Base-by-base conservation (phyloP, 2,888 invertebrate genomes). In the Hoplodrina ambigua region DNA sequence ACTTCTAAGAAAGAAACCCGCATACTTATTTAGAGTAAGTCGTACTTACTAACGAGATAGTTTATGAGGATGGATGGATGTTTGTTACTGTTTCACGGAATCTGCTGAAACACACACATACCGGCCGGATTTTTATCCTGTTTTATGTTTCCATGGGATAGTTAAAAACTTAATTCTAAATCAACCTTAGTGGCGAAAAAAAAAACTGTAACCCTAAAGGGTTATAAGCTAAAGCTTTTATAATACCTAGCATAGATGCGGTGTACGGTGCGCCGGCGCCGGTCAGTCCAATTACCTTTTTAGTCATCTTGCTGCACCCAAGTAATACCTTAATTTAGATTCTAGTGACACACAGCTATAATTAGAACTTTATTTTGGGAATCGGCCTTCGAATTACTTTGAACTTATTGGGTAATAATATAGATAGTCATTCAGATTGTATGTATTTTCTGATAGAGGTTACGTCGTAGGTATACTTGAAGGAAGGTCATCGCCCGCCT, bases 201-300 rank as follows among this genome's bases (percentile, higher is more conserved):
- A n/a, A n/a, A n/a, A n/a, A n/a, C n/a, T n/a, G n/a, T n/a, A n/a
- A n/a, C n/a, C n/a, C n/a, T n/a, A n/a, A n/a, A n/a, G n/a, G n/a
- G n/a, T n/a, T n/a, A n/a, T n/a, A n/a, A n/a, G n/a, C n/a, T n/a
- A n/a, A n/a, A n/a, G 7, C 37, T 37, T 25, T 37, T 37, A 37
- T 37, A 8, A 8, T 41, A 37, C 37, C 57, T 72, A 33, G 17
- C 19, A 10, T 30, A 41, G 25, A 53, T 30, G n/a, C 17, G 2
- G 3, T 60, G n/a, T 13, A 19, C 15, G 15, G 20, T 37, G 33
- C 10, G 19, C 20, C 13, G 70, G 75, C 67, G 76, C 63, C 66
- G 30, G 60, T 17, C 50, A 10, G 72, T 33, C 63, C 56, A 46
- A 60, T 57, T 56, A 60, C 70, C 75, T 70, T 69, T 37, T 63